These are phyloP conservation scores for Drosophila anomelani DNA, from an alignment of 2,888 invertebrate genomes.

Conservation along the genomic window DNA sequence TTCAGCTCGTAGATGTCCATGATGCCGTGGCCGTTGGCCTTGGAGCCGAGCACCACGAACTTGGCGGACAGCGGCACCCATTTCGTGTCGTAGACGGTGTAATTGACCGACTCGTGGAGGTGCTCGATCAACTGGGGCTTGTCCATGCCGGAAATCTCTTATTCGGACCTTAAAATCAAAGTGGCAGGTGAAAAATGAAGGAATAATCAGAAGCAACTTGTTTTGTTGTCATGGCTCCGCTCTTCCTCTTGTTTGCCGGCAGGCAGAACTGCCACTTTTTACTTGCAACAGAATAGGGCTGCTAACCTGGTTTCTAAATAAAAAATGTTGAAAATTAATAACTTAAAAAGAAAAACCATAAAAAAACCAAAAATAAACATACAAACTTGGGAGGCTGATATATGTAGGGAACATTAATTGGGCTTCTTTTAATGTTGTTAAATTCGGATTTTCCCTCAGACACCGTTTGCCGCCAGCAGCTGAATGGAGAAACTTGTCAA, in stretches of 20 bases:
- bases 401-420: not conserved
- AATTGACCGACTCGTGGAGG: conserved; percentile 92
- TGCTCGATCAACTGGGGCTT: conserved; percentile 97
- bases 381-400: no score
- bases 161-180: not conserved
- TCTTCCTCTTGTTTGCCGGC: conserved; percentile 7
- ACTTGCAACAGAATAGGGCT: not conserved
- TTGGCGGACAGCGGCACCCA: conserved; percentile 98
- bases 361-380: not conserved
- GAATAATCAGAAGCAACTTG: conserved; percentile 30
- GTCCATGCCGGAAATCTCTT: conserved; percentile 85
- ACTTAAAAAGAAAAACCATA: no score
- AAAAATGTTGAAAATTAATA: no score
- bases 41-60: conserved; percentile 94
- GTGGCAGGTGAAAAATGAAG: conserved; percentile 25
- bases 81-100: conserved; percentile 95
- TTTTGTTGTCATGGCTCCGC: conserved; percentile 32
- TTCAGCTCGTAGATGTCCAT: conserved; percentile 92
- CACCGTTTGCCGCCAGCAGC: not conserved
- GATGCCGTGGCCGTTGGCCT: conserved; percentile 93
- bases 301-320: not conserved
- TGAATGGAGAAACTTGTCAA: no score
- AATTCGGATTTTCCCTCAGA: no score
- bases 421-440: not conserved
- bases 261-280: not conserved